A percentile compares a stretch with the other conserved stretches of the same genome.
phyloP scores from a whole-genome alignment of 1,140 invertebrate genomes.

The Neodiprion pinetum region DNA sequence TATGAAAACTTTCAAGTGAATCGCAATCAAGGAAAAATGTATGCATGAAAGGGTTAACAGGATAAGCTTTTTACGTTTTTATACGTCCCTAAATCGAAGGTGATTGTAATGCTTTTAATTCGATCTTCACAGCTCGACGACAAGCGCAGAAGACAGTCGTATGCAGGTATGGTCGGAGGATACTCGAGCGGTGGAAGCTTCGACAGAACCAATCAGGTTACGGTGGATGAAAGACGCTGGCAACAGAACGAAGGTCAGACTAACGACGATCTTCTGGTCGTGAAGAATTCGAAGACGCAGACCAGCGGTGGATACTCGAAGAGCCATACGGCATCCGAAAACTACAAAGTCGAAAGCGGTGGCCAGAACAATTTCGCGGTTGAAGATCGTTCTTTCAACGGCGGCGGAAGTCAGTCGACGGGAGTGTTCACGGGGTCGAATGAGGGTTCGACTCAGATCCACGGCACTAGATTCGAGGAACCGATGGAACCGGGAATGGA shows the following conservation, averaged over 20 bases:
- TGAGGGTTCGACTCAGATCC: background rate
- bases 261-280: background rate
- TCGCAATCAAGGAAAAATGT: no score
- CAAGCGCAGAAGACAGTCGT: slow-evolving; percentile 33
- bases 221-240: slow-evolving; percentile 55
- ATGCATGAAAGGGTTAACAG: no score
- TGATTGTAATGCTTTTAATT: slow-evolving; percentile 4
- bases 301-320: background rate
- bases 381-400: background rate
- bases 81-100: no score
- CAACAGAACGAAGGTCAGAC: slow-evolving; percentile 41
- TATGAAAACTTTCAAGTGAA: no score
- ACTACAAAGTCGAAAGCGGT: no score
- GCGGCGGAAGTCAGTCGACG: background rate
- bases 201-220: slow-evolving; percentile 59
- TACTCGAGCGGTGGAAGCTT: slow-evolving; percentile 30
- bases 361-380: background rate
- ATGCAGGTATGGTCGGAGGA: slow-evolving; percentile 22
- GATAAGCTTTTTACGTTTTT: no score
- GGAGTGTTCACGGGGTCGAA: background rate
- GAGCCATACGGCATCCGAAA: no score
- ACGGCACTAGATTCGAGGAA: no score
- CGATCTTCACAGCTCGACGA: slow-evolving; percentile 42
- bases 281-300: background rate
- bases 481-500: no score